These are phyloP conservation scores for Caenorhabditis auriculariae DNA, from an alignment of 2,888 invertebrate genomes.

Conservation along the genomic window DNA sequence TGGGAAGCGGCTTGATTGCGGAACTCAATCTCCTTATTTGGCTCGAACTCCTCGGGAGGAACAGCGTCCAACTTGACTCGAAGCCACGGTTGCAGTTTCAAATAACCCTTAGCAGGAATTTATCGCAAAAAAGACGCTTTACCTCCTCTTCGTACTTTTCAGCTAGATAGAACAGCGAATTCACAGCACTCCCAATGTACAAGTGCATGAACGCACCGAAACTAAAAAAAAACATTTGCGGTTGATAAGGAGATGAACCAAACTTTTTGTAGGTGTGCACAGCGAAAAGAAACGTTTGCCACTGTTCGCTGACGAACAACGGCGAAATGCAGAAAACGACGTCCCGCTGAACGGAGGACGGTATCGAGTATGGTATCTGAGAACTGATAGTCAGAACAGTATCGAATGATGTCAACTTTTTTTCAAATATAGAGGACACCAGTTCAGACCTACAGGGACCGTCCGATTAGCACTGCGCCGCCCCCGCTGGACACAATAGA, in stretches of 20 bases:
- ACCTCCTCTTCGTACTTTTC: slow-evolving; percentile 33
- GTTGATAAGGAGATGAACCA: background rate
- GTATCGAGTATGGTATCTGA: slow-evolving; percentile 30
- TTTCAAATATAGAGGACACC: no score
- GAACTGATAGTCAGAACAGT: background rate
- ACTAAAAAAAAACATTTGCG: slow-evolving; percentile 5
- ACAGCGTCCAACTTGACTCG: slow-evolving; percentile 23
- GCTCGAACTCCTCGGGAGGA: slow-evolving; percentile 14
- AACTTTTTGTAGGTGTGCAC: slow-evolving; percentile 38
- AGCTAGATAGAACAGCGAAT: slow-evolving; percentile 32
- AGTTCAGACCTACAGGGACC: no score
- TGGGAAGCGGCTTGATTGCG: slow-evolving; percentile 40
- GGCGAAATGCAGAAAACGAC: slow-evolving; percentile 43
- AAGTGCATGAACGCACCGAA: slow-evolving; percentile 38
- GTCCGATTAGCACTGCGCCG: no score
- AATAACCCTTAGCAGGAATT: slow-evolving; percentile 22
- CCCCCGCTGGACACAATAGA: no score
- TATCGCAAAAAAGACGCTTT: background rate
- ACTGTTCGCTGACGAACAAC: slow-evolving; percentile 39
- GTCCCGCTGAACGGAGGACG: slow-evolving; percentile 8
- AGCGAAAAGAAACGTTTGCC: slow-evolving; percentile 42
- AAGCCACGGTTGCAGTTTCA: slow-evolving; percentile 37
- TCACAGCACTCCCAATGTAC: slow-evolving; percentile 34
- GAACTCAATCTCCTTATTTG: slow-evolving; percentile 35
- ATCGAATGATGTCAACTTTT: background rate